Base-by-base conservation (phyloP, 2,113 vertebrate genomes). In the Ophiodon elongatus region DNA sequence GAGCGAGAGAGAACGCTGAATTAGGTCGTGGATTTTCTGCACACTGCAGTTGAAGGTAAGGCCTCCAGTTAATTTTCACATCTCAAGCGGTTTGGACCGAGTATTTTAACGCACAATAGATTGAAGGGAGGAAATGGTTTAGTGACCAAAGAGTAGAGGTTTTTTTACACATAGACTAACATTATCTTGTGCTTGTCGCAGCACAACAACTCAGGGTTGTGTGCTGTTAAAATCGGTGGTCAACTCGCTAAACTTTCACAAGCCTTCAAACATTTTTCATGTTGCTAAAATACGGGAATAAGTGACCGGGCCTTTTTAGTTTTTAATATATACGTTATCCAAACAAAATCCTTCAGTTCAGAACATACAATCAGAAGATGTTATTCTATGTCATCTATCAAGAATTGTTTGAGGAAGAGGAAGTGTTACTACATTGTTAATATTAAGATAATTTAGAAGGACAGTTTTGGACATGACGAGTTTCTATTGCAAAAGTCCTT, bases 31-130 rank as follows among this genome's bases (percentile, higher is more conserved):
- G 39, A n/a, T 39, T 69, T 64, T 75, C 27, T 67, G 57, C 39
- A 67, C n/a, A 8, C 60, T 31, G 25, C 68, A 1, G 31, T 63
- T 67, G 9, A 89, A 88, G 93, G 93, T 94, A 93, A 93, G 84
- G 68, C 66, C 68, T 64, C 14, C 13, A 2, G 8, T 23, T n/a
- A 0, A 9, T 29, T 70, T 56, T 84, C 3, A 47, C 23, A 50
- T 8, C 3, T 43, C 15, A 14, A 76, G 25, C 6, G 27, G 27
- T 67, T 27, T 63, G 2, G 19, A 59, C n/a, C 33, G 19, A 4
- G 33, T 15, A 8, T 1, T 21, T 31, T 41, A 59, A 31, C 23
- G 39, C 41, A 0, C 11, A 33, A 37, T 29, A 25, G 35, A 67
- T 37, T 41, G 0, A 35, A 39, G 25, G 21, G 77, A 79, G 64